Base-by-base conservation (phyloP, 2,113 vertebrate genomes). In the Toxostoma redivivum region DNA sequence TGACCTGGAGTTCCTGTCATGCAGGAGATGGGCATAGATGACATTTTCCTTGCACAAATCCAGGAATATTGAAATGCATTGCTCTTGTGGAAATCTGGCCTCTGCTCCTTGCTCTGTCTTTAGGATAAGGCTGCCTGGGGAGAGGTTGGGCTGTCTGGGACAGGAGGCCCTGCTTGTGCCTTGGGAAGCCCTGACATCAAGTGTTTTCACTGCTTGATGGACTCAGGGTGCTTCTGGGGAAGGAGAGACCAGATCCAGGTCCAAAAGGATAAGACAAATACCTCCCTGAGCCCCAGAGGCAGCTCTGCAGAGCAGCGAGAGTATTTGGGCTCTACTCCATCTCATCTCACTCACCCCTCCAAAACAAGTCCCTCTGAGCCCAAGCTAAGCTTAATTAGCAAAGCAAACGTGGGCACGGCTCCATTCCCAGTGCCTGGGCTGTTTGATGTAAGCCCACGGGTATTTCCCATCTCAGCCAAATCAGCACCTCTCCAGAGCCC, bases 341-440 rank as follows among this genome's bases (percentile, higher is more conserved):
- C 94, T 86, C 86, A 9, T 83, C 90, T 73, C 79, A 21, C 53
- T 96, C 33, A 58, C 44, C 60, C 81, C 70, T 95, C 94, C 91
- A 79, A 89, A 84, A 89, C 48, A 24, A 94, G 86, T 91, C 95
- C 93, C 94, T 69, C 31, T 3, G 93, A 94, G 96, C 92, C 83
- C 86, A n/a, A 17, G 48, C 61, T 64, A 20, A 87, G 93, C 72
- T 65, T 92, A 84, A 94, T 95, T 92, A 95, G 77, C 89, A 96
- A 92, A 95, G 89, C 94, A 95, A 94, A 95, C 12, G 57, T 60
- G 89, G 95, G 77, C 95, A 94, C 17, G 0, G 85, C 85, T 92
- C 95, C 93, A 92, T 78, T 37, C 91, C 31, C 8, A 0, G 65
- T 82, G 92, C 81, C 74, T 90, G 92, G 35, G 40, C 77, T 92